Evolutionary conservation across 2,888 invertebrate genomes (phyloP).

Genomic region (Steinernema scapterisci): DNA sequence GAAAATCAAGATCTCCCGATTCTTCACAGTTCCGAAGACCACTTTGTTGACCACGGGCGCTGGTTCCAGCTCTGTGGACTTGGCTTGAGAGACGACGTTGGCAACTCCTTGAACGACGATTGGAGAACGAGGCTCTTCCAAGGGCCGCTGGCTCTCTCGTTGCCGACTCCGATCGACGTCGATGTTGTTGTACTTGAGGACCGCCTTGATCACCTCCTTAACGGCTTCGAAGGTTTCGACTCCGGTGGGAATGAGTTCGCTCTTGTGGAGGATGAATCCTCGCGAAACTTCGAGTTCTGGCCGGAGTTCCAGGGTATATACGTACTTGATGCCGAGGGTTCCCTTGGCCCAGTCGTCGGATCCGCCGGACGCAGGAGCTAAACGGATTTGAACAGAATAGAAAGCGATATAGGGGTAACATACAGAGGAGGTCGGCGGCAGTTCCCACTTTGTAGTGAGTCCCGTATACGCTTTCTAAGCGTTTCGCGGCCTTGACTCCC

Average conservation of each 20-base stretch:
- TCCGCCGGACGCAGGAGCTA: constrained; percentile 60
- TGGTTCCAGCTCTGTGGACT: background rate
- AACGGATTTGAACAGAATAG: constrained; percentile 28
- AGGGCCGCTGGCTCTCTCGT: background rate
- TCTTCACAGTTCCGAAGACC: background rate
- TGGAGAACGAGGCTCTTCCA: constrained; percentile 16
- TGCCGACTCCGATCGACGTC: background rate
- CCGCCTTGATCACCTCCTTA: constrained; percentile 61
- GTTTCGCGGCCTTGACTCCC: constrained; percentile 54
- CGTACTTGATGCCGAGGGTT: constrained; percentile 62
- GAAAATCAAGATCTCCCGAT: constrained; percentile 10
- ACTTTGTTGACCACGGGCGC: constrained; percentile 6
- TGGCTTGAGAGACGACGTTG: constrained; percentile 11
- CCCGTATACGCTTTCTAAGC: constrained; percentile 52
- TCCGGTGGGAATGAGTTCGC: constrained; percentile 64
- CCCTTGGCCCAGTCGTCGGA: constrained; percentile 67
- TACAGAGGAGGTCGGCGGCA: constrained; percentile 63
- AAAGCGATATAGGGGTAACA: constrained; percentile 24
- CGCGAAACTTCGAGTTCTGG: constrained; percentile 63
- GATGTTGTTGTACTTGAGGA: constrained; percentile 47
- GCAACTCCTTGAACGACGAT: background rate
- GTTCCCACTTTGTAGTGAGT: constrained; percentile 56
- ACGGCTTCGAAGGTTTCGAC: constrained; percentile 65
- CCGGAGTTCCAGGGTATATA: constrained; percentile 63
- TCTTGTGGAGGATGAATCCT: constrained; percentile 65